Percentiles rank a stretch among this genome's conserved stretches.
phyloP scores from a whole-genome alignment of 53 echinoderm and acorn worm species.

The Henricia sp. region DNA sequence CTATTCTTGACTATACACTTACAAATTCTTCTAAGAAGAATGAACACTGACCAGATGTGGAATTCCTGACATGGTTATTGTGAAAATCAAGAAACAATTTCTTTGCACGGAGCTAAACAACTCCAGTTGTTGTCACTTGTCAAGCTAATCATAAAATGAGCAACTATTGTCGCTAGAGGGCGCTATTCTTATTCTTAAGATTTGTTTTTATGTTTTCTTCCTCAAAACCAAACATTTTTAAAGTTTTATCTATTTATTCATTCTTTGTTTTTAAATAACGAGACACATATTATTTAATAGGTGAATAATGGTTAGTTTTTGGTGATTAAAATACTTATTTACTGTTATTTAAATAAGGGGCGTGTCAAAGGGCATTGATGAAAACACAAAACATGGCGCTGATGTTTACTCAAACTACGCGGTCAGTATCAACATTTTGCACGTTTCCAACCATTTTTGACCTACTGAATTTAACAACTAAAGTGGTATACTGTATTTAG shows the following conservation, averaged over 20 bases:
- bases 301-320: neutral
- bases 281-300: neutral
- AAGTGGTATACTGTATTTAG: too few relatives aligned
- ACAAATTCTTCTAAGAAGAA: too few relatives aligned
- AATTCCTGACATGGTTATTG: too few relatives aligned
- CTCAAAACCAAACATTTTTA: too few relatives aligned
- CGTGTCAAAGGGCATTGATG: neutral
- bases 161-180: constrained; percentile 1
- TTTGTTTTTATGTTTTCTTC: too few relatives aligned
- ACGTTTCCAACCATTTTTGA: too few relatives aligned
- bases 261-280: neutral
- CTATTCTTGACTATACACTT: too few relatives aligned
- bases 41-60: too few relatives aligned
- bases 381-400: constrained; percentile 58
- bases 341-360: neutral
- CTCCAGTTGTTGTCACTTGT: neutral
- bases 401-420: constrained; percentile 60
- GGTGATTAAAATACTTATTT: neutral
- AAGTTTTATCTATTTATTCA: neutral
- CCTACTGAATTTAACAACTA: too few relatives aligned
- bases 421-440: constrained; percentile 9
- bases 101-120: too few relatives aligned
- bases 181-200: neutral
- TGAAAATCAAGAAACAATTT: too few relatives aligned
- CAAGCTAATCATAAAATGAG: neutral